These are phyloP conservation scores for Ictalurus furcatus DNA, from an alignment of 2,113 vertebrate genomes.

Conservation along the genomic window DNA sequence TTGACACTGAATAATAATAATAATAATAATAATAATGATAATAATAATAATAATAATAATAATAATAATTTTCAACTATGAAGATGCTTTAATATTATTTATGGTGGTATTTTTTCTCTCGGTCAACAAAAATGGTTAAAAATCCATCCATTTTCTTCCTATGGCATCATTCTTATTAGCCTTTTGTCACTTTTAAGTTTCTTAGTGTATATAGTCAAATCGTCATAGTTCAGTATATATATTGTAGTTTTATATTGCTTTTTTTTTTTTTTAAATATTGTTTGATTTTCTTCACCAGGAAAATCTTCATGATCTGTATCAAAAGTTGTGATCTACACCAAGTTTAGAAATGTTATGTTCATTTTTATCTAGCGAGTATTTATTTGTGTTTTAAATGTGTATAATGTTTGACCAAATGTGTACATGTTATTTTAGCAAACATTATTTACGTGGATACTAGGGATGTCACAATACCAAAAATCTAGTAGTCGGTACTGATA, in stretches of 20 bases:
- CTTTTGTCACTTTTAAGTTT: background rate
- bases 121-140: background rate
- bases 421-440: conserved; percentile 17
- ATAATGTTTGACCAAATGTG: background rate
- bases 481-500: no score
- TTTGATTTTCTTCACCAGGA: background rate
- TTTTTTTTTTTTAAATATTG: background rate
- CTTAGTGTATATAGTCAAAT: background rate
- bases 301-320: background rate
- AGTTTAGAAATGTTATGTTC: background rate
- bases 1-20: background rate
- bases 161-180: background rate
- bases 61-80: background rate
- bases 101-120: background rate
- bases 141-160: background rate
- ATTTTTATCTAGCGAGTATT: conserved; percentile 11
- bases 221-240: background rate
- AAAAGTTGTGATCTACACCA: conserved; percentile 13
- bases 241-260: background rate
- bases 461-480: no score
- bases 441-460: conserved; percentile 18
- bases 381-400: conserved; percentile 2
- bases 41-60: no score
- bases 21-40: background rate
- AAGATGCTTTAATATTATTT: background rate